A percentile compares a stretch with the other conserved stretches of the same genome.
These are phyloP conservation scores for Sturmia bella DNA, from an alignment of 2,888 invertebrate species.

Conservation along the genomic window DNA sequence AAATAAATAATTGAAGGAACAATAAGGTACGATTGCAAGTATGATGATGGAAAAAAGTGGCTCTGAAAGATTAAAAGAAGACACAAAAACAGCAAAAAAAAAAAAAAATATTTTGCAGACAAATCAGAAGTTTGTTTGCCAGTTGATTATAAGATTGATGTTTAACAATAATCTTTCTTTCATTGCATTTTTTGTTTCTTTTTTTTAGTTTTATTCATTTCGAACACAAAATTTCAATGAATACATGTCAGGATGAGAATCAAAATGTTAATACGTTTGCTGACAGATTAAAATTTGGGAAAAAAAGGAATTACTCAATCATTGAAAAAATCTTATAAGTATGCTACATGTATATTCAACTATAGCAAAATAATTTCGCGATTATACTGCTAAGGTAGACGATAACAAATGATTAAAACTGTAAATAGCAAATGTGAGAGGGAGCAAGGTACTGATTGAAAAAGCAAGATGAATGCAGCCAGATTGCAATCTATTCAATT, in stretches of 20 bases:
- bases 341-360: neutral
- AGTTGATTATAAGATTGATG: slow-evolving; percentile 66
- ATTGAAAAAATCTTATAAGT: slow-evolving; percentile 5
- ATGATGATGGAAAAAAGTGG: slow-evolving; percentile 1
- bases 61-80: slow-evolving; percentile 17
- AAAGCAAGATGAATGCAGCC: too few species aligned
- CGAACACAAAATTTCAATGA: slow-evolving; percentile 34
- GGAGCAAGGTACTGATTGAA: too few species aligned
- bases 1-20: slow-evolving; percentile 63
- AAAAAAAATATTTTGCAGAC: slow-evolving; percentile 58
- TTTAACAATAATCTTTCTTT: slow-evolving; percentile 59
- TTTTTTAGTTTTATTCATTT: neutral
- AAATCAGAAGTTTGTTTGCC: slow-evolving; percentile 68
- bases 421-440: too few species aligned
- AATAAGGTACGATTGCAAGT: slow-evolving; percentile 44
- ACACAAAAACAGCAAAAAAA: slow-evolving; percentile 10
- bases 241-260: slow-evolving; percentile 50
- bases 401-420: neutral
- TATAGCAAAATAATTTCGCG: neutral
- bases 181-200: slow-evolving; percentile 7
- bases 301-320: slow-evolving; percentile 19
- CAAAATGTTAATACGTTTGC: slow-evolving; percentile 49
- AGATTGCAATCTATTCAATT: too few species aligned
- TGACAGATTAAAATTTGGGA: slow-evolving; percentile 35
- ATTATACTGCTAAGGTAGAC: neutral